A percentile compares a stretch with the other conserved stretches of the same genome.
phyloP scores from a whole-genome alignment of 2,888 invertebrate genomes.

The Limnephilus rhombicus region DNA sequence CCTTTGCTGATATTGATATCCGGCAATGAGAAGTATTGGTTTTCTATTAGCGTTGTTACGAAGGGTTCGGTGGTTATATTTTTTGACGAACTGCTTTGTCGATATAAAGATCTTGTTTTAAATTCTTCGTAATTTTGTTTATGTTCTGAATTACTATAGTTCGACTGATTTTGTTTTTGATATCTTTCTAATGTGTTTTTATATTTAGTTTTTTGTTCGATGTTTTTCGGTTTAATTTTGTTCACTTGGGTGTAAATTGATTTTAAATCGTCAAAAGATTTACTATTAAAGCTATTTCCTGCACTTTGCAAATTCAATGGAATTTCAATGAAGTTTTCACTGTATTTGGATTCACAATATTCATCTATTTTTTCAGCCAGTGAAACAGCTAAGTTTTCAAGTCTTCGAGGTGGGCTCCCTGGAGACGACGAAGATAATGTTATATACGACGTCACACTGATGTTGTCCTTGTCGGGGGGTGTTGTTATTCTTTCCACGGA shows the following conservation, averaged over 20 bases:
- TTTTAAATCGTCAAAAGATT: constrained; percentile 70
- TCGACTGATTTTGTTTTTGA: constrained; percentile 69
- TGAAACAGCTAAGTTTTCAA: constrained; percentile 76
- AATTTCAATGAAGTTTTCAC: constrained; percentile 71
- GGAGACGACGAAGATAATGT: constrained; percentile 76
- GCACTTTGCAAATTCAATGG: constrained; percentile 69
- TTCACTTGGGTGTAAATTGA: constrained; percentile 75
- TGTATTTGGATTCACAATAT: constrained; percentile 76
- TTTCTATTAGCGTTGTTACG: constrained; percentile 78
- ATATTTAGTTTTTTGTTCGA: constrained; percentile 69
- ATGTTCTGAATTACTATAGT: constrained; percentile 45
- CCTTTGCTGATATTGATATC: constrained; percentile 84
- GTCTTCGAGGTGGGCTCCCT: constrained; percentile 74
- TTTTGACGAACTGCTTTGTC: constrained; percentile 73
- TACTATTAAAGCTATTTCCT: constrained; percentile 67
- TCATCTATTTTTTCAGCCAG: constrained; percentile 77
- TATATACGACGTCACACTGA: constrained; percentile 76
- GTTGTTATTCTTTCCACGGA: constrained; percentile 75
- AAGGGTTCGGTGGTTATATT: constrained; percentile 77
- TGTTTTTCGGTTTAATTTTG: constrained; percentile 78
- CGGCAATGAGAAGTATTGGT: constrained; percentile 85
- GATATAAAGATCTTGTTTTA: constrained; percentile 71
- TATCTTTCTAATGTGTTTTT: constrained; percentile 69
- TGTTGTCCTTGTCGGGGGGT: constrained; percentile 70
- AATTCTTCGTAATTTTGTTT: constrained; percentile 69